Percentiles rank a stretch among this genome's conserved stretches.
phyloP scores from a whole-genome alignment of 2,797 vertebrate species.

The Siniperca obscura region DNA sequence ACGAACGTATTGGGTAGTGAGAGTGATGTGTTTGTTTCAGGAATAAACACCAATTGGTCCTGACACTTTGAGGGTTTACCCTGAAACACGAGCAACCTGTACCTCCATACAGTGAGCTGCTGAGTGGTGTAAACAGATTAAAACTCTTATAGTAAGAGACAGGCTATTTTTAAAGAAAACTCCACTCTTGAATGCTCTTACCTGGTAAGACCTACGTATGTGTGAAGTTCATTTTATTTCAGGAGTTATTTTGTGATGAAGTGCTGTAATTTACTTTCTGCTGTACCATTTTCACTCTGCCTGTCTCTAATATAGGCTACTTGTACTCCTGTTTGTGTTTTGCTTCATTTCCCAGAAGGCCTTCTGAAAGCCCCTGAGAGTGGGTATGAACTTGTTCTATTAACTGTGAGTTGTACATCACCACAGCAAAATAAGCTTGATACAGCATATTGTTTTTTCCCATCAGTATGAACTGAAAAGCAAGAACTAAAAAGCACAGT shows the following conservation, averaged over 20 bases:
- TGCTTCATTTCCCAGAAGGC: conserved; percentile 59
- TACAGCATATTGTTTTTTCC: not conserved
- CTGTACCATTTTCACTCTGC: conserved; percentile 35
- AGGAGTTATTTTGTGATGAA: conserved; percentile 59
- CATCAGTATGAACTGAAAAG: not conserved
- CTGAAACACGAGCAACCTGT: conserved; percentile 17
- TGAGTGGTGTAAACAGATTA: conserved; percentile 61
- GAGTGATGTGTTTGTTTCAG: conserved; percentile 5
- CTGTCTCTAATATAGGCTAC: conserved; percentile 4
- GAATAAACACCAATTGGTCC: not conserved
- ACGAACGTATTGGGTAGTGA: not conserved
- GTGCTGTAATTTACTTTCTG: conserved; percentile 63
- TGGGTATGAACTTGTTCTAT: conserved; percentile 49
- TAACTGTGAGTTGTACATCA: conserved; percentile 39
- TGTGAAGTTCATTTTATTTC: conserved; percentile 48
- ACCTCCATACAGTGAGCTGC: conserved; percentile 4
- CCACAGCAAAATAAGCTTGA: conserved; percentile 25
- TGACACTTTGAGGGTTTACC: conserved; percentile 17
- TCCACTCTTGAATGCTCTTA: not conserved
- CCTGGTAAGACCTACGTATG: not conserved
- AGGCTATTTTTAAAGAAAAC: conserved; percentile 48
- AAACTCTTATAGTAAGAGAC: conserved; percentile 57
- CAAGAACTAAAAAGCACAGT: not conserved
- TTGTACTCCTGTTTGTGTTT: conserved; percentile 34
- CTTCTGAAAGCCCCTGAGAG: conserved; percentile 25